Percentiles rank a stretch among this genome's conserved stretches.
These are phyloP conservation scores for Piaya cayana DNA, from an alignment of 2,113 vertebrate species.

Conservation along the genomic window DNA sequence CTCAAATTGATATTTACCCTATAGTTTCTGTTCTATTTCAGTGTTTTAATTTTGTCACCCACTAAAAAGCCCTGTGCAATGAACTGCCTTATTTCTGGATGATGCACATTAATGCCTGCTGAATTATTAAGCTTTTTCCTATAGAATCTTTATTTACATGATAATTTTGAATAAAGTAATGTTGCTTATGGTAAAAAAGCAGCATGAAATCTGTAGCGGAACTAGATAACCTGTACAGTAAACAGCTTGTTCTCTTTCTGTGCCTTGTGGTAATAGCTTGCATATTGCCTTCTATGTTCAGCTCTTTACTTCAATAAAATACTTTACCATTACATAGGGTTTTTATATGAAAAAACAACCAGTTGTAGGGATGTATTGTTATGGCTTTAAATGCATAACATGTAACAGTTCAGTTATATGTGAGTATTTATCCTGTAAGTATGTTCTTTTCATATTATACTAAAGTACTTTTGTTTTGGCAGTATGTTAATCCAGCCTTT, in stretches of 20 bases:
- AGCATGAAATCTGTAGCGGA: not conserved
- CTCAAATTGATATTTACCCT: not conserved
- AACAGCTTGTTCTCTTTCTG: not conserved
- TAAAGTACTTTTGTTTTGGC: conserved; percentile 39
- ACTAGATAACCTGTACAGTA: not conserved
- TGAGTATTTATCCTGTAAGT: not conserved
- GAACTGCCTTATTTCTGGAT: not conserved
- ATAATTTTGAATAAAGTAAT: not conserved
- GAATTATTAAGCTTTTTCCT: not conserved
- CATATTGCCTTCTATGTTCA: not conserved
- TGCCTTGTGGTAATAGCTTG: not conserved
- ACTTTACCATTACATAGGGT: not conserved
- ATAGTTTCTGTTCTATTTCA: not conserved
- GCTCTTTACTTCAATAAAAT: not conserved
- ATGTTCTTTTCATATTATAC: not conserved
- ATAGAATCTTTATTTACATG: not conserved
- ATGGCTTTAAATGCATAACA: not conserved
- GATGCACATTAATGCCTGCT: not conserved
- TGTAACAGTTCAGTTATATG: not conserved
- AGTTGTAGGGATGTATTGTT: not conserved
- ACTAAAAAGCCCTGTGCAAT: not conserved
- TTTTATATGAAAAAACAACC: not conserved
- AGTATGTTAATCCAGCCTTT: conserved; percentile 97
- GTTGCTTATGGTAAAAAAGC: not conserved
- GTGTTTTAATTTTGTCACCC: not conserved